These are phyloP conservation scores for Hirtodrosophila duncani DNA, from an alignment of 2,888 invertebrate species.

Conservation along the genomic window DNA sequence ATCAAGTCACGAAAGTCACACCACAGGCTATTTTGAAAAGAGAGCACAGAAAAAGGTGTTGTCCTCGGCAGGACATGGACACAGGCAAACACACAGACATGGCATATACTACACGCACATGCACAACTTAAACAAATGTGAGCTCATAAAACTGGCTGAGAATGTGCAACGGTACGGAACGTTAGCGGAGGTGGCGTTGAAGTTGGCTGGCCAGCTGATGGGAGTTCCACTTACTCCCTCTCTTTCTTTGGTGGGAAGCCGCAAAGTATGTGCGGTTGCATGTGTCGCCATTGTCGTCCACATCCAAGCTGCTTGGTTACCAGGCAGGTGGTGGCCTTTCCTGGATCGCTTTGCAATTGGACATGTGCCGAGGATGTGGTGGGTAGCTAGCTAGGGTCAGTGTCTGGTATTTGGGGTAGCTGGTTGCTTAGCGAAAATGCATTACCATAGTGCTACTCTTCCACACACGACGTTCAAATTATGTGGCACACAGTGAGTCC, in stretches of 20 bases:
- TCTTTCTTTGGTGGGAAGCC: conserved; percentile 56
- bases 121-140: conserved; percentile 28
- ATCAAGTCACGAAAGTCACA: conserved; percentile 22
- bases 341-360: conserved; percentile 1
- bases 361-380: conserved; percentile 10
- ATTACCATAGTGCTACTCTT: conserved; percentile 42
- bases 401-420: conserved; percentile 53
- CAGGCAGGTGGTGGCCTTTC: conserved; percentile 41
- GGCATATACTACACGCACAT: conserved; percentile 1
- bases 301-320: too few species aligned
- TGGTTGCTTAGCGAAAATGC: conserved; percentile 55
- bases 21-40: conserved; percentile 26
- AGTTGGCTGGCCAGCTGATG: too few species aligned
- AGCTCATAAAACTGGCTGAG: conserved; percentile 51
- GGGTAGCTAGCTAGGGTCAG: conserved; percentile 44
- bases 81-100: conserved; percentile 12
- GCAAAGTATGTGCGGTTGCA: conserved; percentile 66
- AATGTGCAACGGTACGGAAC: conserved; percentile 61
- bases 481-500: not conserved
- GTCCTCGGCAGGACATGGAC: conserved; percentile 38
- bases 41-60: conserved; percentile 38
- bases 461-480: not conserved
- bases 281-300: conserved; percentile 26
- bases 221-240: too few species aligned
- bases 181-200: conserved; percentile 33